Conservation (phyloP, 2,888 invertebrate genomes). For the Drosophila barbarae region DNA sequence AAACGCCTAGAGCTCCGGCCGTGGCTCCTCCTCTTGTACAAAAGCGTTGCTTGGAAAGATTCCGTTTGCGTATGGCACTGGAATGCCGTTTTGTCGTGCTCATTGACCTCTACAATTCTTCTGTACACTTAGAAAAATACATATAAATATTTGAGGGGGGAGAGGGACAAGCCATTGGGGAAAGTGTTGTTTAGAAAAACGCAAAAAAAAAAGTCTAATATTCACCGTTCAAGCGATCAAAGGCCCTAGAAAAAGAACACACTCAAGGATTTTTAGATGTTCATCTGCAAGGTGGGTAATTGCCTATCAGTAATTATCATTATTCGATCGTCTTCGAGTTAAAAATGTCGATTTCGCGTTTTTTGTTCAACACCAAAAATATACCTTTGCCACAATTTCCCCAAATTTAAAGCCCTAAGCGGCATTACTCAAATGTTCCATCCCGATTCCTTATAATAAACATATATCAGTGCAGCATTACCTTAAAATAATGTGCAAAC, state of each 20-base stretch:
- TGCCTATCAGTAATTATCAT: slow-evolving; percentile 29
- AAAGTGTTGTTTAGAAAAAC: background rate
- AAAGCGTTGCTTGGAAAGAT: slow-evolving; percentile 6
- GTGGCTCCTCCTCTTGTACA: background rate
- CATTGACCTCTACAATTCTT: slow-evolving; percentile 6
- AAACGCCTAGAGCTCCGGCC: slow-evolving; percentile 14
- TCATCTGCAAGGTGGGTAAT: slow-evolving; percentile 60
- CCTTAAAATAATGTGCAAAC: slow-evolving; percentile 41
- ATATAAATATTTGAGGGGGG: slow-evolving; percentile 46
- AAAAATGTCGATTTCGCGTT: slow-evolving; percentile 12
- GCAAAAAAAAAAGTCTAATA: slow-evolving; percentile 8
- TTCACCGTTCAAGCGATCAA: background rate
- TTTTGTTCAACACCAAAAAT: slow-evolving; percentile 28
- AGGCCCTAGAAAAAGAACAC: slow-evolving; percentile 53
- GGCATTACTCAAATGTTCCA: slow-evolving; percentile 11
- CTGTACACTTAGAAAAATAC: slow-evolving; percentile 62
- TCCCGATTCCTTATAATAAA: slow-evolving; percentile 12
- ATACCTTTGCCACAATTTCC: slow-evolving; percentile 10
- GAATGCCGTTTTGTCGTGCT: slow-evolving; percentile 50
- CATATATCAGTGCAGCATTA: slow-evolving; percentile 40
- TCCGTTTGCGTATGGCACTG: slow-evolving; percentile 51
- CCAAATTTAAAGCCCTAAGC: slow-evolving; percentile 29
- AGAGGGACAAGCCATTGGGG: slow-evolving; percentile 6
- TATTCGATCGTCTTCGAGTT: slow-evolving; percentile 6
- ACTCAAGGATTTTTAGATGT: slow-evolving; percentile 57